Percentiles rank a stretch among this genome's conserved stretches.
phyloP scores from a whole-genome alignment of 2,113 vertebrate genomes.

The Penelope pileata region DNA sequence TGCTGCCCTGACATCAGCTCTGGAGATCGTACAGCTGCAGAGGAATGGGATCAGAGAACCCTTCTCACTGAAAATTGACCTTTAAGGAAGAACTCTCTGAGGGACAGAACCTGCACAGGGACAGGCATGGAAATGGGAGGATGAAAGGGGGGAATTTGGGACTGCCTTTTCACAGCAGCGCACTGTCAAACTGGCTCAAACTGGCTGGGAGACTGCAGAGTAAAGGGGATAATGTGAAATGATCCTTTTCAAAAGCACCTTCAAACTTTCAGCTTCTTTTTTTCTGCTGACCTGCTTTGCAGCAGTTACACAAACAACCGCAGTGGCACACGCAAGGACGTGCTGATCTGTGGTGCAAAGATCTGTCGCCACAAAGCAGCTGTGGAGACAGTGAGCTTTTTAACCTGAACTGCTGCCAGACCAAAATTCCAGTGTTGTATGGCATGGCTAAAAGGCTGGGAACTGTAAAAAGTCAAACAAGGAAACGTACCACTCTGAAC shows the following conservation, averaged over 20 bases:
- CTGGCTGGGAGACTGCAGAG: neutral
- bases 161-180: neutral
- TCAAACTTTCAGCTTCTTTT: neutral
- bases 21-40: neutral
- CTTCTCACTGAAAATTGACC: neutral
- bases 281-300: constrained; percentile 45
- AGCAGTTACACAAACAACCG: constrained; percentile 58
- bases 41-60: neutral
- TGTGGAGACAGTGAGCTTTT: neutral
- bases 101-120: rapidly evolving
- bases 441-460: neutral
- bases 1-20: neutral
- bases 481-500: neutral
- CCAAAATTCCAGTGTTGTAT: neutral
- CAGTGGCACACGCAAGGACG: neutral
- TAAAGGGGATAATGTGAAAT: neutral
- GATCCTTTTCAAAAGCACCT: constrained; percentile 6
- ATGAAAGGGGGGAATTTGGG: neutral
- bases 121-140: rapidly evolving
- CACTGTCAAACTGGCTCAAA: neutral
- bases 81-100: neutral
- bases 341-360: constrained; percentile 44
- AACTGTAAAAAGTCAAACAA: neutral
- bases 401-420: neutral
- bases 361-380: neutral